phyloP scores from a whole-genome alignment of 2,113 vertebrate species.

The Trachemys scripta region DNA sequence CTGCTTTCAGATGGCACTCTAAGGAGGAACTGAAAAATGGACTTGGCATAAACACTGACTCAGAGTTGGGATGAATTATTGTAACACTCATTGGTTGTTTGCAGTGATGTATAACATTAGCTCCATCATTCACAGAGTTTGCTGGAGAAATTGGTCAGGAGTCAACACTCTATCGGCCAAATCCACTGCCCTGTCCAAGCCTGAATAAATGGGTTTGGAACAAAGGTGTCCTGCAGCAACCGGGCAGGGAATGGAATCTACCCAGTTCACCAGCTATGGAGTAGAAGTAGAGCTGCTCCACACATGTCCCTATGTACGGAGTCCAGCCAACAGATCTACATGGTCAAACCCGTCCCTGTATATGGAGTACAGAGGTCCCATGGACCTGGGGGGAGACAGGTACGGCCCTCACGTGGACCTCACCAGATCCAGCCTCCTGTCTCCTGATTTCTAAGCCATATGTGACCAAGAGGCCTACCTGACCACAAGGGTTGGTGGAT shows the following conservation, averaged over 20 bases:
- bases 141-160: background rate
- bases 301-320: rapidly evolving
- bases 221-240: background rate
- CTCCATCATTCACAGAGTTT: background rate
- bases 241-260: background rate
- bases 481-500: background rate
- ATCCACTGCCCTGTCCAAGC: background rate
- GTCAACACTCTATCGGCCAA: background rate
- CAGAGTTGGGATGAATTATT: background rate
- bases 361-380: background rate
- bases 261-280: background rate
- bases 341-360: background rate
- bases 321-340: background rate
- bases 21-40: background rate
- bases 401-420: background rate
- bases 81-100: background rate
- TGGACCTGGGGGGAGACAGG: background rate
- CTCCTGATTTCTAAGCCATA: background rate
- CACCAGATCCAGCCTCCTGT: background rate
- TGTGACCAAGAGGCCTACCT: background rate
- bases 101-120: background rate
- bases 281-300: background rate
- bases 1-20: background rate
- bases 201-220: background rate
- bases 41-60: background rate